These are phyloP conservation scores for Caenorhabditis briggsae DNA, from an alignment of 1,140 invertebrate genomes.

Conservation along the genomic window DNA sequence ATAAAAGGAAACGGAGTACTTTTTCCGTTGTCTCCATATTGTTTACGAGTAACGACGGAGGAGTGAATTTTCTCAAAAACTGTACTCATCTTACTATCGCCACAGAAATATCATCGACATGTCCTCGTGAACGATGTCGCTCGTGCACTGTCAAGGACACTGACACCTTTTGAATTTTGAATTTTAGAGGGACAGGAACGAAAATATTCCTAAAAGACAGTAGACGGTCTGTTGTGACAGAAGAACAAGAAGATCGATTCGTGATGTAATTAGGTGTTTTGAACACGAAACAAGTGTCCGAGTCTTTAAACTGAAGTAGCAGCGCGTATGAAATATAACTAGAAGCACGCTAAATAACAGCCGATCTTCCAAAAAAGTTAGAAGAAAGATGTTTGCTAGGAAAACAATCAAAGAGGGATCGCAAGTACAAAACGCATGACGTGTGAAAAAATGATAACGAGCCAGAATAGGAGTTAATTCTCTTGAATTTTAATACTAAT, in stretches of 20 bases:
- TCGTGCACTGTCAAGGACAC: slow-evolving; percentile 32
- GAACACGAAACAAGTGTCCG: background rate
- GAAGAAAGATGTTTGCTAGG: too few species aligned
- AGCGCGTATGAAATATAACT: background rate
- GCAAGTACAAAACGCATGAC: too few species aligned
- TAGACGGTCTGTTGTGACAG: background rate
- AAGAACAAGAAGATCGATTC: slow-evolving; percentile 31
- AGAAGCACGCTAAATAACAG: too few species aligned
- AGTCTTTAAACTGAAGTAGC: background rate
- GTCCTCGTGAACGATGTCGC: background rate
- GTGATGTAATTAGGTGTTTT: slow-evolving; percentile 50
- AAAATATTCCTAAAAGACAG: slow-evolving; percentile 3
- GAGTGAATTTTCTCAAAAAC: background rate
- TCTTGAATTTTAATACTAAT: too few species aligned
- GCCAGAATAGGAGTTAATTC: too few species aligned
- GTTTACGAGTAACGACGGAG: too few species aligned
- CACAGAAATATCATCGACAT: background rate
- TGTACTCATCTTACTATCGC: background rate
- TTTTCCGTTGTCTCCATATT: too few species aligned
- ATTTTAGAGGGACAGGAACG: background rate
- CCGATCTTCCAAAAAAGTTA: too few species aligned
- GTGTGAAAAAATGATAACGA: too few species aligned
- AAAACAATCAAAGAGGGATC: too few species aligned
- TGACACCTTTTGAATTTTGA: slow-evolving; percentile 38
- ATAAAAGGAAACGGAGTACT: background rate